Conservation (phyloP, 1,140 invertebrate genomes). For the Dendroctonus ponderosae region DNA sequence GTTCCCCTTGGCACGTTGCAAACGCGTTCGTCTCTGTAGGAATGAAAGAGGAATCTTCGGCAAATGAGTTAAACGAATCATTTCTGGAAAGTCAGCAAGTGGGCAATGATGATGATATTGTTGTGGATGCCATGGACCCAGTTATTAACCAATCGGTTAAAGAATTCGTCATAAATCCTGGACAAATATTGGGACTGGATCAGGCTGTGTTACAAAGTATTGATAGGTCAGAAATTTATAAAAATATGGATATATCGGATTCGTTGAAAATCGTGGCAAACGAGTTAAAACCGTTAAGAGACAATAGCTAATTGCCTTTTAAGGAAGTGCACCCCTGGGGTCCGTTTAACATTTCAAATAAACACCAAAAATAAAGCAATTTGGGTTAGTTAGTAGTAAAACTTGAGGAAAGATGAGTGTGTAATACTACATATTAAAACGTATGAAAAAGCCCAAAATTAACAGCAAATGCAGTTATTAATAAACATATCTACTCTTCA, state of each 20-base stretch:
- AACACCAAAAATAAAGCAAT: too few species aligned
- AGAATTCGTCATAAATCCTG: slow-evolving; percentile 67
- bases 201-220: slow-evolving; percentile 90
- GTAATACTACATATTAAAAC: too few species aligned
- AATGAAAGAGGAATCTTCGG: slow-evolving; percentile 62
- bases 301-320: too few species aligned
- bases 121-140: slow-evolving; percentile 72
- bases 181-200: slow-evolving; percentile 82
- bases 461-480: too few species aligned
- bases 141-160: slow-evolving; percentile 55
- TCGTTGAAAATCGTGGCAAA: too few species aligned
- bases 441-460: too few species aligned
- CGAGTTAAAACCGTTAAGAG: too few species aligned
- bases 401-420: too few species aligned
- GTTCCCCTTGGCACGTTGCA: not conserved
- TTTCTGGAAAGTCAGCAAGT: slow-evolving; percentile 51
- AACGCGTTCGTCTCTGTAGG: slow-evolving; percentile 45
- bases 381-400: too few species aligned
- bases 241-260: too few species aligned
- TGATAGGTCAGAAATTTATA: slow-evolving; percentile 54
- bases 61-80: slow-evolving; percentile 44
- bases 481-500: not conserved
- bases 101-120: slow-evolving; percentile 72
- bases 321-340: too few species aligned
- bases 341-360: too few species aligned